Base-by-base conservation (phyloP, 2,113 vertebrate genomes). In the Oophaga pumilio region DNA sequence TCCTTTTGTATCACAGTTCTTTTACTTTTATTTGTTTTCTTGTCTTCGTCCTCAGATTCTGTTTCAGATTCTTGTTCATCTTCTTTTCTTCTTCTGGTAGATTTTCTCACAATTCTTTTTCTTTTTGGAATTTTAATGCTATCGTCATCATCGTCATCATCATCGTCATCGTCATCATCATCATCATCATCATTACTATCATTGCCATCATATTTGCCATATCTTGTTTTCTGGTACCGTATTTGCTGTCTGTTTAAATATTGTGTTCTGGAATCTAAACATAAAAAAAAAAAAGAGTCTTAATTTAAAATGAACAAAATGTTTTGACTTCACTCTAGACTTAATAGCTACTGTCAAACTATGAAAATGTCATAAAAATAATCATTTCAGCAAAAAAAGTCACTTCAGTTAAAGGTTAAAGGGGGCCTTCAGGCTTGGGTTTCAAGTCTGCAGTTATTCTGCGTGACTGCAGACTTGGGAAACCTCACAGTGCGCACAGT, bases 81-180 rank as follows among this genome's bases (percentile, higher is more conserved):
- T 80, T 92, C 85, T 62, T 52, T 69, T 76, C 18, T 77, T 60
- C 64, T 87, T 83, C 59, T 91, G 22, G 20, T 49, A 0, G 1
- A 89, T 90, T 91, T 90, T 85, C 88, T 90, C 49, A 94, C 90
- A 84, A 78, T 2, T 85, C 76, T 89, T 10, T 91, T 94, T 80
- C 71, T 82, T 76, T 53, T 88, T 24, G 86, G 80, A n/a, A 69
- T 20, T 4, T 1, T 0, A 57, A 43, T 3, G 3, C 17, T 43
- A 69, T 66, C 71, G 12, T 90, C 89, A 81, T 85, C 90, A 28
- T 89, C 82, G 4, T 84, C 66, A 28, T 84, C 82, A 73, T 4
- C 11, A 5, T 90, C 90, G 60, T 92, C 90, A 24, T 90, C 85
- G 82, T 88, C 43, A 6, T 71, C 86, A 7, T 91, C 91, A 28